phyloP scores from a whole-genome alignment of 2,113 vertebrate species.

The Ancistrus triradiatus region DNA sequence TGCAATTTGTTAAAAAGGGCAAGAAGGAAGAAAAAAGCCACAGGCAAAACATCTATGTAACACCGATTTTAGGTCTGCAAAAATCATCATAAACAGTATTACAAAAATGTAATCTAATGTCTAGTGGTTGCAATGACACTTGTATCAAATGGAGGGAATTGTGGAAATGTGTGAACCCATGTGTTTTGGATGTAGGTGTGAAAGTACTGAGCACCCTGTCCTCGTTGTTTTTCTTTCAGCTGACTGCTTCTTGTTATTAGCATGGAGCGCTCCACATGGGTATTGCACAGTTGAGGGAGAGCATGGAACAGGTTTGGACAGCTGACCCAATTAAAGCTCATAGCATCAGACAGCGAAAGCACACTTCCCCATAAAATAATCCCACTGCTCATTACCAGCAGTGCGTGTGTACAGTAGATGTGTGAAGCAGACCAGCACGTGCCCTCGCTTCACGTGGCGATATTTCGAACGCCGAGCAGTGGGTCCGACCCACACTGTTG shows the following conservation, averaged over 20 bases:
- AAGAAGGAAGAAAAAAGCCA: too few relatives aligned
- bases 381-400: constrained; percentile 24
- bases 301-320: constrained; percentile 16
- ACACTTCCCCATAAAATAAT: constrained; percentile 25
- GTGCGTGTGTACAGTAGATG: constrained; percentile 35
- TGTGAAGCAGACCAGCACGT: constrained; percentile 19
- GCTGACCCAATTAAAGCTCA: constrained; percentile 40
- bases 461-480: background rate
- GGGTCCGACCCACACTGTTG: constrained; percentile 28
- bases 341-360: constrained; percentile 9
- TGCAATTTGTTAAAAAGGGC: too few relatives aligned
- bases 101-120: too few relatives aligned
- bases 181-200: background rate
- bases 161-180: too few relatives aligned
- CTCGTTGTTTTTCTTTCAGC: constrained; percentile 1
- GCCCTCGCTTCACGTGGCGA: constrained; percentile 29
- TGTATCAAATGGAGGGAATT: too few relatives aligned
- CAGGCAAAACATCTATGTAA: too few relatives aligned
- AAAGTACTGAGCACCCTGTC: background rate
- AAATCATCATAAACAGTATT: too few relatives aligned
- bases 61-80: too few relatives aligned
- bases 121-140: too few relatives aligned
- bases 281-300: background rate
- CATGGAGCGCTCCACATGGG: background rate
- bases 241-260: background rate